Percentiles rank a stretch among this genome's conserved stretches.
These are phyloP conservation scores for Myotis daubentonii DNA, from an alignment of 2,797 vertebrate species.

Conservation along the genomic window DNA sequence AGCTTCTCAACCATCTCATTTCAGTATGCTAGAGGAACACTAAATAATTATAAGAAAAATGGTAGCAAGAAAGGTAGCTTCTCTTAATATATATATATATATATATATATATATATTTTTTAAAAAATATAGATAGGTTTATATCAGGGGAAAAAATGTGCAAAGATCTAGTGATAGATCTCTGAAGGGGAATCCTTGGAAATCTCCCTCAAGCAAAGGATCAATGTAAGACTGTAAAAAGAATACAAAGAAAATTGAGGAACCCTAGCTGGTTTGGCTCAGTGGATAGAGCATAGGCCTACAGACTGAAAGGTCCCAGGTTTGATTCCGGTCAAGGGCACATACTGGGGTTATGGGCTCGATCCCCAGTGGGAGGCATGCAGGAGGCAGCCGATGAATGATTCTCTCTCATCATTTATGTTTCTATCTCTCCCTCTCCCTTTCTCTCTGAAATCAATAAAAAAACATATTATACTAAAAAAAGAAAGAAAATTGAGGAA, in stretches of 20 bases:
- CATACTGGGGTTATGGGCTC: too few relatives aligned
- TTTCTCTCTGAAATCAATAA: too few relatives aligned
- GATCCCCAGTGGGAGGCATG: too few relatives aligned
- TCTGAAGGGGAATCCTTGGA: neutral
- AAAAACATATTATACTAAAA: neutral
- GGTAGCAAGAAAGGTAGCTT: neutral
- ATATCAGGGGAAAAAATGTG: neutral
- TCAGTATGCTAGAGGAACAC: neutral
- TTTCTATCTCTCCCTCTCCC: too few relatives aligned
- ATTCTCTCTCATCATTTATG: too few relatives aligned
- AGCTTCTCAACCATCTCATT: neutral
- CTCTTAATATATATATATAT: neutral
- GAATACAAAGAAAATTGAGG: neutral
- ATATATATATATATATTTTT: neutral
- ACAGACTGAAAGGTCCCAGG: too few relatives aligned
- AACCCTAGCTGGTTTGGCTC: too few relatives aligned
- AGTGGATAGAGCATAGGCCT: too few relatives aligned
- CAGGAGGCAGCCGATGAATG: too few relatives aligned
- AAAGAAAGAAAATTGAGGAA: neutral
- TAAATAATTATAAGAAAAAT: conserved; percentile 22
- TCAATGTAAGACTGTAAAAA: neutral
- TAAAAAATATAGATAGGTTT: neutral
- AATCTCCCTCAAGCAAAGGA: neutral
- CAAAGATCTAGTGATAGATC: neutral
- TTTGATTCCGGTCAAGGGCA: too few relatives aligned